Percentiles rank a stretch among this genome's conserved stretches.
phyloP scores from a whole-genome alignment of 2,888 invertebrate species.

The Hipparchia sbordonii region DNA sequence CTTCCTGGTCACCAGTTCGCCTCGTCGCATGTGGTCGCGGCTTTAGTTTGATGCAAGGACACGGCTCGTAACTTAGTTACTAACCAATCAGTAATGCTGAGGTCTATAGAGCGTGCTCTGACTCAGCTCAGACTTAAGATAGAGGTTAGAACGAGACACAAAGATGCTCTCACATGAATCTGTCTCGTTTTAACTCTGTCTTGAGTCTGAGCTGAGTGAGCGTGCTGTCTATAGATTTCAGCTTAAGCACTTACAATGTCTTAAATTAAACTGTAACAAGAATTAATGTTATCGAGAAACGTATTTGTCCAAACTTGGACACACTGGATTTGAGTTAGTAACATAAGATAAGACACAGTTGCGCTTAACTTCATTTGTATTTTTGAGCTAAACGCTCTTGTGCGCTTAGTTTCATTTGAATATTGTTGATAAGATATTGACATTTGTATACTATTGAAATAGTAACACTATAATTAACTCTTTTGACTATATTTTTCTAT shows the following conservation, averaged over 20 bases:
- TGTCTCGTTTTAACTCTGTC: too few species aligned
- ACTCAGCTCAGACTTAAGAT: too few species aligned
- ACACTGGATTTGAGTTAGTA: not conserved
- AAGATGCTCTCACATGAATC: too few species aligned
- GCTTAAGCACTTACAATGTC: not conserved
- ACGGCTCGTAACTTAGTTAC: conserved; percentile 20
- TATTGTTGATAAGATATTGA: too few species aligned
- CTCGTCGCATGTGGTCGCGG: conserved; percentile 58
- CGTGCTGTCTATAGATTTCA: too few species aligned
- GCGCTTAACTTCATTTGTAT: conserved; percentile 1
- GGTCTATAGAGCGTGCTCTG: too few species aligned
- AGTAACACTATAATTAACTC: too few species aligned
- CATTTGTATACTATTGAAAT: too few species aligned
- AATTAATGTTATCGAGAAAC: not conserved
- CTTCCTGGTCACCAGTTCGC: conserved; percentile 78
- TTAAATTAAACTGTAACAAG: not conserved
- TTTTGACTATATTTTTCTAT: too few species aligned
- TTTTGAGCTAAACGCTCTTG: not conserved
- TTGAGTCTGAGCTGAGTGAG: too few species aligned
- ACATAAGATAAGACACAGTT: not conserved
- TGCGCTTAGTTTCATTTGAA: too few species aligned
- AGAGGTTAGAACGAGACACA: too few species aligned
- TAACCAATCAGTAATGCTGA: not conserved
- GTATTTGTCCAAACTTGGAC: not conserved
- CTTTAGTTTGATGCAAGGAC: conserved; percentile 51